phyloP scores from a whole-genome alignment of 2,888 invertebrate species.

The Cartodere bifasciata region DNA sequence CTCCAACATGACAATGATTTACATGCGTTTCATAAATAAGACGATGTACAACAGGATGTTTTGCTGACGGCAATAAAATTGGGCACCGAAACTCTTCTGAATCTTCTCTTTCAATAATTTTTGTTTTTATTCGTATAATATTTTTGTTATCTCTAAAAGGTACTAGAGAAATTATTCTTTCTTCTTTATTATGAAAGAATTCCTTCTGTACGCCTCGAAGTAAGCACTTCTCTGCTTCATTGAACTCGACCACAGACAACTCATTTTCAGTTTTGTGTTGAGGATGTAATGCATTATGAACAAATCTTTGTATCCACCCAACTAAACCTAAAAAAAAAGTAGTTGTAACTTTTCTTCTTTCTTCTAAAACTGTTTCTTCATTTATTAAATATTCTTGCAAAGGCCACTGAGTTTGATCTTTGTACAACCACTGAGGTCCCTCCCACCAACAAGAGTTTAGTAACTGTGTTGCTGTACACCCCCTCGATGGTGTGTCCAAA shows the following conservation, averaged over 20 bases:
- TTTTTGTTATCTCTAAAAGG: constrained; percentile 13
- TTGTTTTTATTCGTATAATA: constrained; percentile 16
- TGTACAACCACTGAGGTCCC: constrained; percentile 20
- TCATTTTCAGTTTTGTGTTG: neutral
- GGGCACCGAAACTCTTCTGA: no score
- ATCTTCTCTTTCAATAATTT: constrained; percentile 14
- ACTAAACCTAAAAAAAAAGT: no score
- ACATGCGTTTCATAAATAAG: constrained; percentile 12
- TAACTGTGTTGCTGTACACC: constrained; percentile 16
- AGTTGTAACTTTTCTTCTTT: constrained; percentile 1
- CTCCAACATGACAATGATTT: constrained; percentile 7
- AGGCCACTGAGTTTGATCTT: neutral
- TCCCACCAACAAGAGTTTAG: constrained; percentile 21
- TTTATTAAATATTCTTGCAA: neutral
- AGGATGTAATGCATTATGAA: constrained; percentile 4
- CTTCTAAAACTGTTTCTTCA: neutral
- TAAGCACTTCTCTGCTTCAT: neutral
- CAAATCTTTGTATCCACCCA: constrained; percentile 13
- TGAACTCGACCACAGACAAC: neutral
- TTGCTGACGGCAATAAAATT: constrained; percentile 18
- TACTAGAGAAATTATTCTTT: constrained; percentile 8
- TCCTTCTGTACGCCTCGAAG: neutral
- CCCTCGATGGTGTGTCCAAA: constrained; percentile 20
- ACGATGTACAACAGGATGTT: constrained; percentile 16
- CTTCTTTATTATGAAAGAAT: neutral